phyloP scores from a whole-genome alignment of 2,113 vertebrate species.

The Pseudonaja textilis region DNA sequence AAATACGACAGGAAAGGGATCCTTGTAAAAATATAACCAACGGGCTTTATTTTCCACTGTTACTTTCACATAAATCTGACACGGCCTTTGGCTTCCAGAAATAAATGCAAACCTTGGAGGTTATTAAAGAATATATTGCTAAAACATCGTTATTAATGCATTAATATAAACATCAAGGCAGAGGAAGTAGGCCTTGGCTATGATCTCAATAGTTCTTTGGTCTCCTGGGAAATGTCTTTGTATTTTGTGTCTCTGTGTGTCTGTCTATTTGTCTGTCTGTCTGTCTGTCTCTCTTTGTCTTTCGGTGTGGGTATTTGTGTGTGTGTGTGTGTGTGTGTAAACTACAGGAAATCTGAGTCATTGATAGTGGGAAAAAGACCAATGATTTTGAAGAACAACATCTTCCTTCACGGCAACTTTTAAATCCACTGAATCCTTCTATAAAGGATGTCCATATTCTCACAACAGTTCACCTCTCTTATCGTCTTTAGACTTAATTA shows the following conservation, averaged over 20 bases:
- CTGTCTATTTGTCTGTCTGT: neutral
- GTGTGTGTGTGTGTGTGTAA: neutral
- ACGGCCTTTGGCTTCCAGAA: neutral
- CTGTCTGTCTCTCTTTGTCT: neutral
- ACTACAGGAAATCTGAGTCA: neutral
- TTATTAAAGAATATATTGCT: neutral
- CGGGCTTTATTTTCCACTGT: neutral
- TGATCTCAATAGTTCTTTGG: neutral
- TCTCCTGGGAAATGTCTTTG: neutral
- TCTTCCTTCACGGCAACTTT: neutral
- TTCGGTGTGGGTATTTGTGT: too few relatives aligned
- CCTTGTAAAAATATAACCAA: neutral
- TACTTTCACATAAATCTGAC: neutral
- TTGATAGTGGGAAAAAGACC: neutral
- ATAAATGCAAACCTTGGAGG: neutral
- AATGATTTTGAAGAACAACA: neutral
- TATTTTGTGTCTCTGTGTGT: neutral
- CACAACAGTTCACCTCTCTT: neutral
- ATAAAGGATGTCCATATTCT: neutral
- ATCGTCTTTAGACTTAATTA: neutral
- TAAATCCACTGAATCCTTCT: neutral
- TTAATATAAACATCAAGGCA: neutral
- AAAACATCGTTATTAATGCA: neutral
- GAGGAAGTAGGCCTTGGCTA: neutral
- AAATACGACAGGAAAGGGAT: neutral